These are phyloP conservation scores for Stenopsyche tienmushanensis DNA, from an alignment of 1,140 invertebrate genomes.

Conservation along the genomic window DNA sequence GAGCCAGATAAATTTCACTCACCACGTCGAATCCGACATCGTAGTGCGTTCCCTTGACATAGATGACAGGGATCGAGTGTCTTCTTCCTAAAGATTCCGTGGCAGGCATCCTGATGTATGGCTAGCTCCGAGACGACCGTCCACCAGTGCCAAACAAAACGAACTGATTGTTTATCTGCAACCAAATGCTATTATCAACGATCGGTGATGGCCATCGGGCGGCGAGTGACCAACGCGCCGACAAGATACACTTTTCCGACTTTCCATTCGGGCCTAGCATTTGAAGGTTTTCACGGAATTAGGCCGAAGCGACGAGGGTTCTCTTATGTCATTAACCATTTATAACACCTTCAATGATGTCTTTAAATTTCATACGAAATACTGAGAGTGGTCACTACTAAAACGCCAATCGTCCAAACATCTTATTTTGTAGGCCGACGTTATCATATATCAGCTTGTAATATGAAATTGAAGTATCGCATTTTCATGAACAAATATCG, in stretches of 20 bases:
- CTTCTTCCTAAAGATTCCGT: conserved; percentile 56
- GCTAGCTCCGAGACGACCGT: background rate
- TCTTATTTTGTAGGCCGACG: too few species aligned
- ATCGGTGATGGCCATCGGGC: too few species aligned
- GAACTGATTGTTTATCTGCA: background rate
- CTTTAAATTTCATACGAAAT: too few species aligned
- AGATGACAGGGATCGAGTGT: conserved; percentile 72
- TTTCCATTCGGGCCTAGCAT: background rate
- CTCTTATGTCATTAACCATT: too few species aligned
- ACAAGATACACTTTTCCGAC: too few species aligned
- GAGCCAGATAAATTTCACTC: conserved; percentile 44
- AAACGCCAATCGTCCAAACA: too few species aligned
- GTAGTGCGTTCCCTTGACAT: conserved; percentile 77
- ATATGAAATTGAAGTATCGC: too few species aligned
- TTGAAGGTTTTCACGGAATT: conserved; percentile 4
- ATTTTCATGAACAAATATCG: too few species aligned
- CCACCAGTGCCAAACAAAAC: background rate
- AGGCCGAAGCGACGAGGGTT: background rate
- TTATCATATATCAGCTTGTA: too few species aligned
- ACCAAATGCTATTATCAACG: background rate
- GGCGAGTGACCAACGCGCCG: too few species aligned
- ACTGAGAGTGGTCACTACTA: too few species aligned
- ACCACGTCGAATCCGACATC: conserved; percentile 85
- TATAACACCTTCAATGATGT: too few species aligned
- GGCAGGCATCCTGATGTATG: conserved; percentile 19